A percentile compares a stretch with the other conserved stretches of the same genome.
Evolutionary conservation across 2,888 invertebrate genomes (phyloP).

Genomic region (Corbicula japonica): DNA sequence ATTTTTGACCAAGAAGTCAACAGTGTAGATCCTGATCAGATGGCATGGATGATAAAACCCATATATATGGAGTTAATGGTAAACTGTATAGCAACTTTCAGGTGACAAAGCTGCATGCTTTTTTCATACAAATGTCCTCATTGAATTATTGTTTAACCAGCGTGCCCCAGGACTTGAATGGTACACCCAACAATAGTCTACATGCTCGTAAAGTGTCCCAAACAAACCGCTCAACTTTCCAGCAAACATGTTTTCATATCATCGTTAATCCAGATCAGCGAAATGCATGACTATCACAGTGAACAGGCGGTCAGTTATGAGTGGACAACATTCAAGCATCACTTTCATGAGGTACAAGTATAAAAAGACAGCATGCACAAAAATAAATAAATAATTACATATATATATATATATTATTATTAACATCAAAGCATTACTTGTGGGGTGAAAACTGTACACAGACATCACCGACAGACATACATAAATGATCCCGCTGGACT

Average conservation of each 20-base stretch:
- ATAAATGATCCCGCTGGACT: not conserved
- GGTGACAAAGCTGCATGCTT: not conserved
- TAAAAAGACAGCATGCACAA: not conserved
- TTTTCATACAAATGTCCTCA: not conserved
- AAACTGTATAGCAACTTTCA: no score
- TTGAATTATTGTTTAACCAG: not conserved
- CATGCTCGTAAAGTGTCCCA: not conserved
- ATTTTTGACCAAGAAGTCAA: not conserved
- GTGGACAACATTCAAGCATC: not conserved
- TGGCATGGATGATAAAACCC: no score
- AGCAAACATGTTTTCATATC: not conserved
- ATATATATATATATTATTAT: not conserved
- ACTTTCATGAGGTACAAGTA: conserved; percentile 12
- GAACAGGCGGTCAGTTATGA: not conserved
- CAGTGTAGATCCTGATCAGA: not conserved
- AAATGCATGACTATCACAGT: not conserved
- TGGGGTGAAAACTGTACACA: no score
- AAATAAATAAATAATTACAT: conserved; percentile 17
- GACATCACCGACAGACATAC: no score
- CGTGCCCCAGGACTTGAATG: not conserved
- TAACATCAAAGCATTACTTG: not conserved
- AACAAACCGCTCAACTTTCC: not conserved
- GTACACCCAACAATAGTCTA: not conserved
- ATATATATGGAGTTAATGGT: no score
- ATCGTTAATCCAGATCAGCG: not conserved